Percentiles rank a stretch among this genome's conserved stretches.
Conservation (phyloP, 2,888 invertebrate species). For the Polia nebulosa region DNA sequence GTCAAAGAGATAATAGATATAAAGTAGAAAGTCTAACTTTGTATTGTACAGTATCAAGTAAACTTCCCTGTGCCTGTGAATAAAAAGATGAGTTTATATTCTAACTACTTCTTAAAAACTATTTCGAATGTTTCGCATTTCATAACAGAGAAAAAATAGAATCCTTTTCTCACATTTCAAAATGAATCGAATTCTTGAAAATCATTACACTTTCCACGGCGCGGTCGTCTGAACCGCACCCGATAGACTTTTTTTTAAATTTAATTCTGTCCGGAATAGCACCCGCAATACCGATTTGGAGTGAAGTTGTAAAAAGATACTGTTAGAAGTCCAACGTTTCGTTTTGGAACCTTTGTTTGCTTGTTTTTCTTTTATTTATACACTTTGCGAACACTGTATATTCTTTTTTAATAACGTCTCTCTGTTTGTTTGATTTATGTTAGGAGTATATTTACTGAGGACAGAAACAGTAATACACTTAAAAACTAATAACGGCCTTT, state of each 20-base stretch:
- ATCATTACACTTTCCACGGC: constrained; percentile 54
- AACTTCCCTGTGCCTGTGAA: too few species aligned
- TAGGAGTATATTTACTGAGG: constrained; percentile 59
- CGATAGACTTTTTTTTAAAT: constrained; percentile 58
- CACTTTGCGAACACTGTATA: constrained; percentile 37
- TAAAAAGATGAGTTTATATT: too few species aligned
- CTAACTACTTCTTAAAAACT: neutral
- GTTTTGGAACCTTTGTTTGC: constrained; percentile 54
- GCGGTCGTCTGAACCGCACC: constrained; percentile 34
- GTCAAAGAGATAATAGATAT: neutral
- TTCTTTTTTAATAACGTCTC: constrained; percentile 61
- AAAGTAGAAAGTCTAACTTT: too few species aligned
- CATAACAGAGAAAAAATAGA: constrained; percentile 16
- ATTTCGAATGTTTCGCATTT: neutral
- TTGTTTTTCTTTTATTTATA: constrained; percentile 57
- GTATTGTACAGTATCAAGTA: neutral
- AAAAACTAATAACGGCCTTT: constrained; percentile 51
- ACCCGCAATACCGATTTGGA: constrained; percentile 57
- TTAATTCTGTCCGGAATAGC: constrained; percentile 57
- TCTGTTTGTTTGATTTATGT: constrained; percentile 61
- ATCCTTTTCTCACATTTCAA: constrained; percentile 34
- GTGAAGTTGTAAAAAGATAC: constrained; percentile 63
- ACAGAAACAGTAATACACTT: constrained; percentile 58
- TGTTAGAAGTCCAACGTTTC: constrained; percentile 55
- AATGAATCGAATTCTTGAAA: constrained; percentile 58